A percentile compares a stretch with the other conserved stretches of the same genome.
Conservation (phyloP, 2,797 vertebrate genomes). For the Zalophus californianus region DNA sequence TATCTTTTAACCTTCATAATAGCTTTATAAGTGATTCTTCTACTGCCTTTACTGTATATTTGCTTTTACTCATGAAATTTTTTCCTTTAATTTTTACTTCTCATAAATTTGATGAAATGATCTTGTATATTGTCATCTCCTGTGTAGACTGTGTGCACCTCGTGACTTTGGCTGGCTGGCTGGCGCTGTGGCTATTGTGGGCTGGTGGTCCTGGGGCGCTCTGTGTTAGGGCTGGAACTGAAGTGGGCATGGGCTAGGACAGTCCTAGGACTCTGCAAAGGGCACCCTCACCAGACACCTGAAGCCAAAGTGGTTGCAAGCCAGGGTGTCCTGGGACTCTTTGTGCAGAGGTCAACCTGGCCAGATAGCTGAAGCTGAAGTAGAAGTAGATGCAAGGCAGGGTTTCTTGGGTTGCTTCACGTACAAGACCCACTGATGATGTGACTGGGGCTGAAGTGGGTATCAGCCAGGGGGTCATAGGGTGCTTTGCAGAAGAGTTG, state of each 20-base stretch:
- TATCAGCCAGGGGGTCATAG: background rate
- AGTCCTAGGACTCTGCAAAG: background rate
- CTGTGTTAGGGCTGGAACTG: background rate
- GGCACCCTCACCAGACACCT: background rate
- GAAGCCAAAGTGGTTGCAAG: background rate
- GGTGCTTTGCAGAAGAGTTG: background rate
- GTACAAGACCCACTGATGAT: background rate
- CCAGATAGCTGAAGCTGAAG: background rate
- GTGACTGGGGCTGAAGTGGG: background rate
- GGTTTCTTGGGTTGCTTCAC: background rate
- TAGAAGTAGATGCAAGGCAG: background rate
- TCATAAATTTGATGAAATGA: background rate
- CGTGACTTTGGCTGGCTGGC: background rate
- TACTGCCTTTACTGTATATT: background rate
- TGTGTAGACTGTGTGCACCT: background rate
- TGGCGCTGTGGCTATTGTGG: background rate
- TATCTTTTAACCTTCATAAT: background rate
- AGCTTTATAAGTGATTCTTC: background rate
- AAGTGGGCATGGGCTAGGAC: background rate
- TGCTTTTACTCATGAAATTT: background rate
- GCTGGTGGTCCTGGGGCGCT: background rate
- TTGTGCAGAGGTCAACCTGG: background rate
- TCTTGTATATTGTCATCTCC: background rate
- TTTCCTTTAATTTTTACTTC: background rate
- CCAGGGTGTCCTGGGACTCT: background rate